phyloP scores from a whole-genome alignment of 2,888 invertebrate genomes.

The Arctia plantaginis region DNA sequence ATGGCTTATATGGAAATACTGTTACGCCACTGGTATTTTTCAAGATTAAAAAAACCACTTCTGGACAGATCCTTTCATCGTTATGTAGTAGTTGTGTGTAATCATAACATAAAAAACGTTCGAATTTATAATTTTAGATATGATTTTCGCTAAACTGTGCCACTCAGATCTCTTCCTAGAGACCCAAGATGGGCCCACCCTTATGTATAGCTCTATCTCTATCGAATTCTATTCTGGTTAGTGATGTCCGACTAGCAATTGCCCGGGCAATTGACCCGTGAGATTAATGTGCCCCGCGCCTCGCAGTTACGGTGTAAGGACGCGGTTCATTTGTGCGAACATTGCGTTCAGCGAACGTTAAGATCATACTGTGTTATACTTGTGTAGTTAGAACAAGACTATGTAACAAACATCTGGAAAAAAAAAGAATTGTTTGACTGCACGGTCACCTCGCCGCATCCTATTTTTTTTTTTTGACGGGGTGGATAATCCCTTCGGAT shows the following conservation, averaged over 20 bases:
- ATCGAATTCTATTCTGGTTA: slow-evolving; percentile 43
- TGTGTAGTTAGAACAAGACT: not conserved
- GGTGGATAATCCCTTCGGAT: no score
- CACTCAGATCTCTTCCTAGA: not conserved
- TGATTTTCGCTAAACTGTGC: not conserved
- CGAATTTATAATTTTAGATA: not conserved
- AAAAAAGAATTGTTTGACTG: not conserved
- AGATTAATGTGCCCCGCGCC: slow-evolving; percentile 53
- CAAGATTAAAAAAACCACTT: no score
- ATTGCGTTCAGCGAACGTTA: not conserved
- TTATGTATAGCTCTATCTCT: slow-evolving; percentile 6
- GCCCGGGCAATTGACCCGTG: slow-evolving; percentile 52
- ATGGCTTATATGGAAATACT: no score
- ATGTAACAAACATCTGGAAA: not conserved
- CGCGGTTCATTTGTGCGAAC: slow-evolving; percentile 26
- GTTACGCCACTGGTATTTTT: no score
- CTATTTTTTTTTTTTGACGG: no score
- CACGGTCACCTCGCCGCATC: no score
- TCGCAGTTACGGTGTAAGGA: slow-evolving; percentile 40
- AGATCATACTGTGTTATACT: no score
- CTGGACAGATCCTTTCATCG: no score
- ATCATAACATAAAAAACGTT: not conserved
- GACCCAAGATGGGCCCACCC: not conserved
- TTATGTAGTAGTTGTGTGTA: no score
- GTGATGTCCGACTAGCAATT: slow-evolving; percentile 42